Base-by-base conservation (phyloP, 1,140 invertebrate species). In the Drosophila arizonae region DNA sequence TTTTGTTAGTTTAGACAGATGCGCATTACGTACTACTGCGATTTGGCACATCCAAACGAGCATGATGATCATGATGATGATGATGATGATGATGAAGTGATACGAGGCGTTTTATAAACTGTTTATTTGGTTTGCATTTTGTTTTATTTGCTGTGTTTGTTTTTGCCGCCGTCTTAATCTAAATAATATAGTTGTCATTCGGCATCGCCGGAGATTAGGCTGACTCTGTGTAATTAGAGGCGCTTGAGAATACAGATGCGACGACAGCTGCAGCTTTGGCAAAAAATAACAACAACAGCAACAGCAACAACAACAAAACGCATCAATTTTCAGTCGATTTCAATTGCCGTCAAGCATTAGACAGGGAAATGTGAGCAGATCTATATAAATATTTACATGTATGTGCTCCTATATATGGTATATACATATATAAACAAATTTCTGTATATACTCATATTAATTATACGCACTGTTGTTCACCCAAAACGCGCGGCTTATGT, bases 171-270 rank as follows among this genome's bases (percentile, higher is more conserved):
- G 33, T 41, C 36, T 26, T 41, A 39, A 56, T 39, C 33, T 55
- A 36, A 21, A 36, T 51, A 51, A 17, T 11, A 39, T 46, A 46
- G 43, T 17, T 46, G 24, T n/a, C 28, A 6, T 48, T 6, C 17
- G 21, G 6, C 15, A 15, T 0, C 3, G 36, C 11, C 36, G 11
- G 36, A 39, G 36, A 39, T 39, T 48, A 48, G 5, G 48, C 11
- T 51, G 48, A 33, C 48, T 28, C 48, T 28, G 24, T 26, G 48
- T 51, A 51, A 28, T 51, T 51, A 28, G 36, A 39, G 36, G 36
- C 36, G 36, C 36, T 39, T 39, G 10, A 39, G 36, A 39, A 13
- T 10, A 13, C 36, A 11, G 36, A 39, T 17, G 6, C 33, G 33
- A 33, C 6, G 33, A 33, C 33, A 33, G 33, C 33, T 33, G 8